Base-by-base conservation (phyloP, 2,888 invertebrate species). In the Arge pagana region DNA sequence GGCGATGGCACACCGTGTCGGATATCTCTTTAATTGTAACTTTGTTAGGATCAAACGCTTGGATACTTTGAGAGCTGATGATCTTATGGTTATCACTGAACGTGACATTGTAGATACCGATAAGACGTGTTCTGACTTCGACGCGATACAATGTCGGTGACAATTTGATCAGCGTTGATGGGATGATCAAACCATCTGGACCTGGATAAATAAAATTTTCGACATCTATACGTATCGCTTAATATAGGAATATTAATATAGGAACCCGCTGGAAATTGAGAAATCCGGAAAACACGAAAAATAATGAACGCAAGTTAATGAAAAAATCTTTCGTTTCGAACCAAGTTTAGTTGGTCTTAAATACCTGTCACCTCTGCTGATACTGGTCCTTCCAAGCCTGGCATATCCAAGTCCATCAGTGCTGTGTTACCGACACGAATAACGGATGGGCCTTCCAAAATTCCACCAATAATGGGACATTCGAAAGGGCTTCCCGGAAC, bases 401-500 rank as follows among this genome's bases (percentile, higher is more conserved):
- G 73, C 66, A 78, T 74, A 59, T 79, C 80, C 16, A 78, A 60
- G 55, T 76, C 76, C 69, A 76, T 68, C 40, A 71, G 72, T 6
- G 76, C 76, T 4, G 68, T 72, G 39, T 74, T 76, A 3, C 76
- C 75, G 10, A 75, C 71, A 41, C 75, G 61, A 50, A 76, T 68
- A 50, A 74, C 69, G 1, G 74, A 68, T 1, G 74, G 74, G 3
- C 75, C 75, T 35, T 76, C 75, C 18, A 75, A 54, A 48, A 68
- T 64, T 13, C 66, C 69, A 15, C 89, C 89, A 62, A 81, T 68
- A 0, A 82, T 80, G 19, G 78, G 74, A 68, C 94, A 93, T 61
- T 90, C 88, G 79, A 94, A 94, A 7, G 95, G 95, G 75, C 91
- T 93, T 18, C 93, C 93, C 51, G 90, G 89, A 2, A 94, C 93